phyloP scores from a whole-genome alignment of 2,113 vertebrate species.

The Zosterops pallidus region DNA sequence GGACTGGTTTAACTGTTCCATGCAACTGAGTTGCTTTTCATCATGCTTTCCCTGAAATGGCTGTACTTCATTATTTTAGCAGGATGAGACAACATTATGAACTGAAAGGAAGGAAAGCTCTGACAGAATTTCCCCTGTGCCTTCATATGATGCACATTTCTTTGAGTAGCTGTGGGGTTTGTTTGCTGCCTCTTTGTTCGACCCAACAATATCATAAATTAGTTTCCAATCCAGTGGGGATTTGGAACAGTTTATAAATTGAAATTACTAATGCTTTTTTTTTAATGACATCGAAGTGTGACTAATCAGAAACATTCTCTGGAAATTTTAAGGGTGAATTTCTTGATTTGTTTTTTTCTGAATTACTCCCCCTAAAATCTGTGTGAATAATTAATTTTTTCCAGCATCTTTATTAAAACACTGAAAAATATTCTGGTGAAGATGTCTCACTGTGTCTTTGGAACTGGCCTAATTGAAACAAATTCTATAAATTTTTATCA shows the following conservation, averaged over 20 bases:
- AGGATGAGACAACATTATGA: not conserved
- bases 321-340: not conserved
- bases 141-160: not conserved
- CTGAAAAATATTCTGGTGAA: not conserved
- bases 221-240: not conserved
- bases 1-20: not conserved
- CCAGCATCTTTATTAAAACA: not conserved
- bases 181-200: not conserved
- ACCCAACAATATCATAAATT: slow-evolving; percentile 10
- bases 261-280: not conserved
- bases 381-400: not conserved
- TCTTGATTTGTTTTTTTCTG: not conserved
- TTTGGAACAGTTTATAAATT: slow-evolving; percentile 9
- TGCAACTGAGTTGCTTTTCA: not conserved
- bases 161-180: not conserved
- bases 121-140: not conserved
- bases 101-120: not conserved
- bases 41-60: not conserved
- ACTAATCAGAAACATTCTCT: slow-evolving; percentile 33
- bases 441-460: not conserved
- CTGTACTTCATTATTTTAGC: not conserved
- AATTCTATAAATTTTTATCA: not conserved
- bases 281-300: not conserved
- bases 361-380: not conserved
- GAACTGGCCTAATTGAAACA: not conserved